Conservation (phyloP, 2,797 vertebrate species). For the Decapterus maruadsi region DNA sequence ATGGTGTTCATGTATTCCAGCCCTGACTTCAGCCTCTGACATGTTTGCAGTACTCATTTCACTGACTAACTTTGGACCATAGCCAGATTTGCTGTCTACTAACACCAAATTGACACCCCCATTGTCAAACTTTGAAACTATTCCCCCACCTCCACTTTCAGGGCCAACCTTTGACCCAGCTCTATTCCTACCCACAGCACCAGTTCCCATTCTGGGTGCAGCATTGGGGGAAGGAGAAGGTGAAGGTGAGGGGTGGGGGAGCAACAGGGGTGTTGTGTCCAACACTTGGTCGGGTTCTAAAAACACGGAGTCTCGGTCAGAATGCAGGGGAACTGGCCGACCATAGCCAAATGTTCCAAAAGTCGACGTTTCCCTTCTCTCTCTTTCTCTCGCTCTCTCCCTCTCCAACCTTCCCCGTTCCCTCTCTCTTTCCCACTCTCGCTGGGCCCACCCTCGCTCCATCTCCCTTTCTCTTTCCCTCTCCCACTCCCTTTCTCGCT, state of each 20-base stretch:
- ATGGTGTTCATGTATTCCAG: constrained; percentile 61
- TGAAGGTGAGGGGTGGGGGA: constrained; percentile 76
- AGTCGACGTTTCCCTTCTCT: constrained; percentile 75
- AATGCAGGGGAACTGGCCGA: constrained; percentile 69
- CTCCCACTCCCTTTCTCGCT: constrained; percentile 77
- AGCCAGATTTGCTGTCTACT: constrained; percentile 71
- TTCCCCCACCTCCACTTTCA: constrained; percentile 62
- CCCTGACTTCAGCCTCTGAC: constrained; percentile 67
- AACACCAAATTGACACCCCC: constrained; percentile 63
- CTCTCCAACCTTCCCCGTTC: constrained; percentile 79
- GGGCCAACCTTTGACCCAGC: constrained; percentile 74
- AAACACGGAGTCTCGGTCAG: constrained; percentile 80
- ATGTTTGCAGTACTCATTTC: constrained; percentile 52
- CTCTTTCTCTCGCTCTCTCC: constrained; percentile 78
- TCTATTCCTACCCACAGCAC: constrained; percentile 77
- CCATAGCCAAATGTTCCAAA: constrained; percentile 80
- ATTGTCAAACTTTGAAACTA: constrained; percentile 65
- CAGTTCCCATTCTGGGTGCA: constrained; percentile 79
- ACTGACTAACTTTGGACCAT: constrained; percentile 57
- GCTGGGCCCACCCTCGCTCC: constrained; percentile 80
- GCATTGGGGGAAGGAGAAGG: constrained; percentile 75
- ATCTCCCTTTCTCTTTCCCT: constrained; percentile 78
- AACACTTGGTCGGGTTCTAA: constrained; percentile 74
- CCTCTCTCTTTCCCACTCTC: constrained; percentile 81
- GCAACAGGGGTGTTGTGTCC: constrained; percentile 83